phyloP scores from a whole-genome alignment of 2,888 invertebrate species.

The Tipula helvola region DNA sequence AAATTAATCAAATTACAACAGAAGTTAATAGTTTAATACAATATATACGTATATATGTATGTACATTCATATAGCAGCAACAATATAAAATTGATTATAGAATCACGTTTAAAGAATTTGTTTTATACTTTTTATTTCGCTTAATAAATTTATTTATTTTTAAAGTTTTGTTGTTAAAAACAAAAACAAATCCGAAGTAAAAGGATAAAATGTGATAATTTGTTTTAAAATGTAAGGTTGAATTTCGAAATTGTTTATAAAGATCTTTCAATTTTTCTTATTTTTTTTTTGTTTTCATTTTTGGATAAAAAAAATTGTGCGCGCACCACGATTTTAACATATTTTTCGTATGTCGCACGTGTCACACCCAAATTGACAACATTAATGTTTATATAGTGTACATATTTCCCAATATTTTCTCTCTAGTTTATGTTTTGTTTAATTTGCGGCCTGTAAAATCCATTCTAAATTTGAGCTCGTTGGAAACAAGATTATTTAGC shows the following conservation, averaged over 20 bases:
- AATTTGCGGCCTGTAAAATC: too few species aligned
- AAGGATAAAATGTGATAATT: background rate
- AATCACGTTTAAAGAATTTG: conserved; percentile 4
- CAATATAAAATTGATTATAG: background rate
- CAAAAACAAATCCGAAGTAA: background rate
- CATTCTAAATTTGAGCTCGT: too few species aligned
- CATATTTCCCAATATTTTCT: background rate
- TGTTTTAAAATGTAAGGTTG: conserved; percentile 4
- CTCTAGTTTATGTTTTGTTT: background rate
- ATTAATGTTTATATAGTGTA: background rate
- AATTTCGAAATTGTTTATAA: background rate
- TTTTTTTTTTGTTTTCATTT: too few species aligned
- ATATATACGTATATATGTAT: background rate
- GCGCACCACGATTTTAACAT: background rate
- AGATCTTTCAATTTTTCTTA: background rate
- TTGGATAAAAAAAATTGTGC: background rate
- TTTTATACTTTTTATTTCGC: background rate
- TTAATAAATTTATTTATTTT: background rate
- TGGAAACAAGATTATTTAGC: too few species aligned
- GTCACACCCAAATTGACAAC: background rate
- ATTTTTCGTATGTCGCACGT: background rate
- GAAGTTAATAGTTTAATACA: background rate
- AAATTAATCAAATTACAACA: conserved; percentile 4
- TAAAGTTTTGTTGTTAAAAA: background rate
- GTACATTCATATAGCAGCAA: background rate